phyloP scores from a whole-genome alignment of 2,888 invertebrate species.

The Drosophila nr. perissopoda region DNA sequence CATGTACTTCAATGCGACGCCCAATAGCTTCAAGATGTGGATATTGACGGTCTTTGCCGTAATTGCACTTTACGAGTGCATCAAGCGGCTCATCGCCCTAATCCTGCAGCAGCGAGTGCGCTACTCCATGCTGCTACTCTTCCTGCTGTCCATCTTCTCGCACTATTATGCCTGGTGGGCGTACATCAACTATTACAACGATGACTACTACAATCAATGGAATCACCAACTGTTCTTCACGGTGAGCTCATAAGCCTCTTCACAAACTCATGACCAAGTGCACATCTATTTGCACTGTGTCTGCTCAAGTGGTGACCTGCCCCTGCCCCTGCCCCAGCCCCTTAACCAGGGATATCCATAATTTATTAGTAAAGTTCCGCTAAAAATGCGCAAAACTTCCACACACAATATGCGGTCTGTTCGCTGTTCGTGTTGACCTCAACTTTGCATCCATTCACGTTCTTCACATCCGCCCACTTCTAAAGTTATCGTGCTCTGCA shows the following conservation, averaged over 20 bases:
- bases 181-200: constrained; percentile 90
- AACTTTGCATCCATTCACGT: constrained; percentile 33
- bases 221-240: constrained; percentile 89
- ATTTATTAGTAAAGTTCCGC: constrained; percentile 70
- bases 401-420: constrained; percentile 60
- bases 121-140: constrained; percentile 88
- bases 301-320: constrained; percentile 17
- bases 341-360: constrained; percentile 47
- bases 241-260: constrained; percentile 72
- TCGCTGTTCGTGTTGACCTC: constrained; percentile 33
- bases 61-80: constrained; percentile 87
- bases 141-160: constrained; percentile 88
- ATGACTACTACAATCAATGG: constrained; percentile 90
- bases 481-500: constrained; percentile 27
- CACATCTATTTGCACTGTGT: constrained; percentile 16
- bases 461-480: constrained; percentile 43
- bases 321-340: background rate
- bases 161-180: constrained; percentile 91
- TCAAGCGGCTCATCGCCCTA: constrained; percentile 86
- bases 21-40: constrained; percentile 89
- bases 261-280: constrained; percentile 19
- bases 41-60: constrained; percentile 87
- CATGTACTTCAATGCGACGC: constrained; percentile 89
- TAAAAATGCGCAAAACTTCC: constrained; percentile 63
- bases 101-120: constrained; percentile 86